phyloP scores from a whole-genome alignment of 2,113 vertebrate genomes.

The Macquaria ambigua region DNA sequence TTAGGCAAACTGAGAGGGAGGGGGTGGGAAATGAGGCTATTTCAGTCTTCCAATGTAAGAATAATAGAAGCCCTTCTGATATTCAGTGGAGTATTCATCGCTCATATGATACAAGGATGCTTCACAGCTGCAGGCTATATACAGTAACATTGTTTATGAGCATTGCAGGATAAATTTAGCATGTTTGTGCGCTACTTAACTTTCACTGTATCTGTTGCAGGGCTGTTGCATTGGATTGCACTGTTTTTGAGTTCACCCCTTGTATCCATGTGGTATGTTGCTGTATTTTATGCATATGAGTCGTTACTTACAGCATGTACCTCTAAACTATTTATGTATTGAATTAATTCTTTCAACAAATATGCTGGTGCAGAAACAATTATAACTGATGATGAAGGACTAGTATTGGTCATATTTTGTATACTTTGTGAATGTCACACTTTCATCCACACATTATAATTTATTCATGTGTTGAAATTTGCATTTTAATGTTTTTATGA shows the following conservation, averaged over 20 bases:
- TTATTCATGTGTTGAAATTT: neutral
- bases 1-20: constrained; percentile 47
- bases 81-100: constrained; percentile 15
- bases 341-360: neutral
- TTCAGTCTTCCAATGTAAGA: constrained; percentile 40
- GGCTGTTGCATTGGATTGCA: neutral
- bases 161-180: neutral
- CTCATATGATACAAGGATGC: constrained; percentile 37
- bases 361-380: neutral
- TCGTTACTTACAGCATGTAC: neutral
- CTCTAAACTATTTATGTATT: neutral
- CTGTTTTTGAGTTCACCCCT: neutral
- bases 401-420: neutral
- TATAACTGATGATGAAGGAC: neutral
- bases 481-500: neutral
- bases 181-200: neutral
- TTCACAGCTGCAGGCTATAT: constrained; percentile 20
- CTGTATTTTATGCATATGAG: neutral
- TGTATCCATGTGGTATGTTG: neutral
- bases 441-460: neutral
- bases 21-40: constrained; percentile 47
- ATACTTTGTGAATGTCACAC: neutral
- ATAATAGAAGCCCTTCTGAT: constrained; percentile 31
- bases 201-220: neutral
- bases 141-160: neutral